Percentiles rank a stretch among this genome's conserved stretches.
Evolutionary conservation across 2,113 vertebrate genomes (phyloP).

Genomic region (Garra rufa): DNA sequence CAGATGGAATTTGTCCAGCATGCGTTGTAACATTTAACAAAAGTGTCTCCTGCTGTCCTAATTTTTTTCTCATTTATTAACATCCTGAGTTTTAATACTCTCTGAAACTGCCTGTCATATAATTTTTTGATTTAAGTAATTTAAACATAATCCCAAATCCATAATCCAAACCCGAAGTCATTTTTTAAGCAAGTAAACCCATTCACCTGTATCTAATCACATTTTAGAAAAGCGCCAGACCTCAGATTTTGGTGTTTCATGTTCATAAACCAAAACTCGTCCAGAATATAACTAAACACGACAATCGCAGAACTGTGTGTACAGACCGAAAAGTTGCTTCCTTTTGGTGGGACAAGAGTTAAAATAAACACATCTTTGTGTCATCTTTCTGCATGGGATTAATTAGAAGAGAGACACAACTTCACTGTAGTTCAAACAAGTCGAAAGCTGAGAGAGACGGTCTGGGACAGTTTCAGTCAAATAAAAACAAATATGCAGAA

Average conservation of each 20-base stretch:
- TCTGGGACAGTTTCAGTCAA: conserved; percentile 32
- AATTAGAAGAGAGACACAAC: conserved; percentile 29
- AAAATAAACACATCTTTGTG: conserved; percentile 26
- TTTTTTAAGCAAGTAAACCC: not conserved
- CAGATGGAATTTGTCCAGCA: not conserved
- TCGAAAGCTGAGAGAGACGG: conserved; percentile 11
- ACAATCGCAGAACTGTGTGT: not conserved
- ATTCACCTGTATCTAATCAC: not conserved
- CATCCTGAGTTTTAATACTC: conserved; percentile 30
- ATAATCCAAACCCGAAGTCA: conserved; percentile 18
- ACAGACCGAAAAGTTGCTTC: not conserved
- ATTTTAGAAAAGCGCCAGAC: not conserved
- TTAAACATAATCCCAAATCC: conserved; percentile 29
- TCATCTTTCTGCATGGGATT: conserved; percentile 29
- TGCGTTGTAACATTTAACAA: not conserved
- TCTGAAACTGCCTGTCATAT: conserved; percentile 1
- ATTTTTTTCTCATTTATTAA: conserved; percentile 21
- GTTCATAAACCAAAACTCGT: not conserved
- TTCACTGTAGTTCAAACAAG: conserved; percentile 22
- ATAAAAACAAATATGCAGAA: conserved; percentile 38
- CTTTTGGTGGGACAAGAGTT: conserved; percentile 10
- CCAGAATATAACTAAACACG: not conserved
- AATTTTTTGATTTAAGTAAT: conserved; percentile 25
- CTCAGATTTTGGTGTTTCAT: not conserved
- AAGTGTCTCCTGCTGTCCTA: not conserved